Base-by-base conservation (phyloP, 2,888 invertebrate genomes). In the Scelioninae gen. 1 region DNA sequence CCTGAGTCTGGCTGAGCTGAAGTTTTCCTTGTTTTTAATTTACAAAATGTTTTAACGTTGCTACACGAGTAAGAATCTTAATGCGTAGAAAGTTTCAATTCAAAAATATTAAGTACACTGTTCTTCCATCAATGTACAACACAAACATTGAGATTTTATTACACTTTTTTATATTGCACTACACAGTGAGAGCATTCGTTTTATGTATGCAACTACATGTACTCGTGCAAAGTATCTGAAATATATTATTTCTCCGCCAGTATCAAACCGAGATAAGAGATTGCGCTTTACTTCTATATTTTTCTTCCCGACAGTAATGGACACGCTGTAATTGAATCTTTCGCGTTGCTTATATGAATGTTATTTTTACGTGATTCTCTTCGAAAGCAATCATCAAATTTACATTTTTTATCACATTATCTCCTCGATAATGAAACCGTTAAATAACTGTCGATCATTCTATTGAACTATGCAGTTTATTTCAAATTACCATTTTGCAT, bases 241-340 rank as follows among this genome's bases (percentile, higher is more conserved):
- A 62, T 55, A 72, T 63, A 72, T 43, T 53, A 62, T 72, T 63
- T 62, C 32, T 53, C 53, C 72, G 32, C 65, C 10, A 66, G 40
- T 66, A 75, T 55, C 58, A 58, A 65, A 58, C 65, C 58, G n/a
- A 69, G 71, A 78, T 78, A 69, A 63, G 60, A 45, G 55, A 69
- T 78, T 34, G 43, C 55, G 43, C 31, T 63, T 65, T 40, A 40
- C 75, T 60, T 63, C 31, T 55, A 38, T 45, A 47, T 49, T 71
- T 69, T 69, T 69, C 62, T 63, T 45, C 15, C 23, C 47, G 63
- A 69, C 62, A 63, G 69, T 63, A 69, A 77, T 62, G 32, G 78
- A 78, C 62, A 62, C 49, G 8, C n/a, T 45, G 45, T 60, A 77
- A 77, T 77, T 62, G 68, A 77, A 77, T 60, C 68, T 49, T 75